Evolutionary conservation across 2,888 invertebrate species (phyloP), one percentile per base, ranked within the genome.

Genomic region (Lasioglossum marginatum): DNA sequence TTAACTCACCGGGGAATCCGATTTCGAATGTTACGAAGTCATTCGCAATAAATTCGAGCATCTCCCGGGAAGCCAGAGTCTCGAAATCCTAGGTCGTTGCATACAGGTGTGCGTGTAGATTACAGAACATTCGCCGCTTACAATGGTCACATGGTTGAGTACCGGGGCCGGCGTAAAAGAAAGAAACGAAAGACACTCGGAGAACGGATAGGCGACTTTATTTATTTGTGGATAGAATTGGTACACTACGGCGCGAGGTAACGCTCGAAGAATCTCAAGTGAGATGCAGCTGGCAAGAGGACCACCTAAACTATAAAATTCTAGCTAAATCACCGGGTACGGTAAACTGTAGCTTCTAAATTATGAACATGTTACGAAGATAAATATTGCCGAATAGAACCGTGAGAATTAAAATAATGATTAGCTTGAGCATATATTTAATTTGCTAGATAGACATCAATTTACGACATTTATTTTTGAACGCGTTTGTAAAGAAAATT

Each of bases 191-290:
- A 16, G 34, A 66, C 19, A 37, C 23, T 10, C 19, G 34, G 66
- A 10, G 66, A 68, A 68, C 66, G 66, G 76, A 79, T 79, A 81
- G 88, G 80, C 81, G 86, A 83, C 85, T 81, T 89, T 88, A 89
- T 89, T 89, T 89, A 89, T 89, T 88, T 87, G 89, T 82, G 75
- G 79, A 84, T 81, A 77, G 82, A 85, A 88, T 77, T 48, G 72
- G 74, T 76, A 34, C 73, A 45, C 27, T 52, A 27, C 73, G 31
- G 37, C 27, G 66, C 27, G 57, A 73, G 85, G 75, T 74, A 76
- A 85, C 80, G 76, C 76, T 63, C 52, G 72, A 79, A 72, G 89
- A 89, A 89, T 89, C 81, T 70, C 66, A 72, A 89, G 88, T 85
- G 86, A 85, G 85, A 81, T 34, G 60, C 23, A 37, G 66, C 66